A percentile compares a stretch with the other conserved stretches of the same genome.
Conservation (phyloP, 1,140 invertebrate species). For the Drosophila lacteicornis region DNA sequence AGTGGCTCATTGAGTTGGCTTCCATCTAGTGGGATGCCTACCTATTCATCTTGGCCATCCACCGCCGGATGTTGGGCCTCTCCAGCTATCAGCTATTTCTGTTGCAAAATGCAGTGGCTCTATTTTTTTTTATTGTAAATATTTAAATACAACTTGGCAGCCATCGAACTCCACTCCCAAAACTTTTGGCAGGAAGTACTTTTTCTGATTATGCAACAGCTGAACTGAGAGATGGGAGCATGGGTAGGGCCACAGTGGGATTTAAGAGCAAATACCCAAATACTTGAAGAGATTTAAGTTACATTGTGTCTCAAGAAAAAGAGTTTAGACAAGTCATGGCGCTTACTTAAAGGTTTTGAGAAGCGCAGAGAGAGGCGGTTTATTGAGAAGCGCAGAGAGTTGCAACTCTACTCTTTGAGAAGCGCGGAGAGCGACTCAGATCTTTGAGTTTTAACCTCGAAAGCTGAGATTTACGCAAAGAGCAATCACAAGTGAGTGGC, state of each 20-base stretch:
- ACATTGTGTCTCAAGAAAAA: background rate
- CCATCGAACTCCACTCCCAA: constrained; percentile 34
- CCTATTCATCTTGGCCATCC: constrained; percentile 23
- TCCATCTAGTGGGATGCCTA: constrained; percentile 1
- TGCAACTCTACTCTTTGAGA: background rate
- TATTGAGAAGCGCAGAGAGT: constrained; percentile 3
- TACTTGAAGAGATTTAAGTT: constrained; percentile 6
- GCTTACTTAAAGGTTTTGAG: background rate
- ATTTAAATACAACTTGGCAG: constrained; percentile 41
- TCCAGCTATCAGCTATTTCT: constrained; percentile 50
- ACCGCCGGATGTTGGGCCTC: constrained; percentile 44
- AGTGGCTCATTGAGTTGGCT: constrained; percentile 59
- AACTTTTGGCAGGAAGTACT: constrained; percentile 28
- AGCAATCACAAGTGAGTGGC: constrained; percentile 10
- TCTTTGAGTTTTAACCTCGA: constrained; percentile 19
- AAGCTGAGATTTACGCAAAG: constrained; percentile 18
- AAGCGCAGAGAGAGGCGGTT: background rate
- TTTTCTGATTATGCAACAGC: constrained; percentile 25
- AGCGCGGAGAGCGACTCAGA: background rate
- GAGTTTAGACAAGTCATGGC: background rate
- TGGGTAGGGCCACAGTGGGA: background rate
- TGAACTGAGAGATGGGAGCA: background rate
- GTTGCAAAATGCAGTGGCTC: constrained; percentile 28
- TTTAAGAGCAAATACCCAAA: background rate
- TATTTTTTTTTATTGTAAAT: constrained; percentile 26